Base-by-base conservation (phyloP, 2,888 invertebrate species). In the Archips xylosteana region DNA sequence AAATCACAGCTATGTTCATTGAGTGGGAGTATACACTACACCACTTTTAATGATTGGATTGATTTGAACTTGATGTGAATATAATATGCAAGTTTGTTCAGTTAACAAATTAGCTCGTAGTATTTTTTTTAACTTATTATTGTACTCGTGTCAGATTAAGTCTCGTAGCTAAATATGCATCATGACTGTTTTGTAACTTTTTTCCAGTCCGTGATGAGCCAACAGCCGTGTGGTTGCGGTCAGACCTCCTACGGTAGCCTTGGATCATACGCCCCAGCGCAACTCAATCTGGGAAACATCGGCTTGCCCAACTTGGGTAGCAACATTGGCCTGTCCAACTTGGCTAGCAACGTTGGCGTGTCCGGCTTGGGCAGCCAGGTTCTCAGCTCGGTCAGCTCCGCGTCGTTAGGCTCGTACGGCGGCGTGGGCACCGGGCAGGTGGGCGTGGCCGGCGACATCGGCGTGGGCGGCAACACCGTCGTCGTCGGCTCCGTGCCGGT, bases 401-500 rank as follows among this genome's bases (percentile, higher is more conserved):
- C 63, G 57, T 73, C 65, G 42, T 66, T 57, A 10, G 81, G 79
- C 71, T 77, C 74, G 59, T 82, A 81, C 77, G 81, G 81, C n/a
- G 82, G 82, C 15, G 68, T 75, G n/a, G 84, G 85, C 63, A 70
- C 79, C 51, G 85, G 84, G 64, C 75, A 79, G 57, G 74, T 83
- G 13, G 75, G 76, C 32, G 78, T 81, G 23, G 75, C 79, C 3
- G 80, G 85, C 8, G 81, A 82, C 67, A 74, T 86, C 75, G 80
- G 79, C 68, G 78, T 80, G 42, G 69, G 75, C 59, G 79, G 84
- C 69, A 79, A 78, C 61, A 82, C 84, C 32, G 76, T 78, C 67
- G 80, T 85, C 60, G 78, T 80, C 3, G 85, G 86, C 63, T 80
- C 81, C 61, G 81, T 85, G 32, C 86, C 87, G 42, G 82, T 85